phyloP scores from a whole-genome alignment of 2,113 vertebrate species.

The Cochlearius cochlearius region DNA sequence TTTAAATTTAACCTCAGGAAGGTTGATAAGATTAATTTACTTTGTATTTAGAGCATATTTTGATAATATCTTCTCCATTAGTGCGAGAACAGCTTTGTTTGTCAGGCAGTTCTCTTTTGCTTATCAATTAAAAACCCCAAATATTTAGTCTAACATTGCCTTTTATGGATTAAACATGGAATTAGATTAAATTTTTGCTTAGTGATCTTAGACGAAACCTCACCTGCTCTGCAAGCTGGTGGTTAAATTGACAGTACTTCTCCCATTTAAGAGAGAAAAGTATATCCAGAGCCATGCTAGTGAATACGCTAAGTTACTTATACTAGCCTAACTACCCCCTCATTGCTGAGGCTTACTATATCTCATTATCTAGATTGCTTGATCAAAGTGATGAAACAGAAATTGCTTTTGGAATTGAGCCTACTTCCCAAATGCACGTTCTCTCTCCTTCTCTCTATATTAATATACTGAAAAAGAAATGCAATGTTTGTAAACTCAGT shows the following conservation, averaged over 20 bases:
- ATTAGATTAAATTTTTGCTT: not conserved
- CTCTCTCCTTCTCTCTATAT: not conserved
- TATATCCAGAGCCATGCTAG: not conserved
- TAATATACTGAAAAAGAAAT: not conserved
- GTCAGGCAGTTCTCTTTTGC: not conserved
- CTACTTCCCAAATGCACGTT: not conserved
- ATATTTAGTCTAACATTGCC: not conserved
- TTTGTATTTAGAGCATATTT: not conserved
- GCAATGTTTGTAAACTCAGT: not conserved
- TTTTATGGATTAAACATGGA: not conserved
- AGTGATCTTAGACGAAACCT: not conserved
- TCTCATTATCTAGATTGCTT: not conserved
- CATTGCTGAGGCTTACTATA: not conserved
- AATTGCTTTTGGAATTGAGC: not conserved
- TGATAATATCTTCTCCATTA: not conserved
- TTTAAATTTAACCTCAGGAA: not conserved
- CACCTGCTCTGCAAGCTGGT: not conserved
- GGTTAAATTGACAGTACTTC: not conserved
- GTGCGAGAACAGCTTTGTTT: not conserved
- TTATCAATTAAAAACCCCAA: not conserved
- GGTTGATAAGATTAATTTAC: not conserved
- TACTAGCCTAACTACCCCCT: not conserved
- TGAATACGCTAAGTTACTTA: not conserved
- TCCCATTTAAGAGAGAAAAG: not conserved
- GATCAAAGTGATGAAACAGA: not conserved